Conservation (phyloP, 1,140 invertebrate species). For the Drosophila chauvacae region DNA sequence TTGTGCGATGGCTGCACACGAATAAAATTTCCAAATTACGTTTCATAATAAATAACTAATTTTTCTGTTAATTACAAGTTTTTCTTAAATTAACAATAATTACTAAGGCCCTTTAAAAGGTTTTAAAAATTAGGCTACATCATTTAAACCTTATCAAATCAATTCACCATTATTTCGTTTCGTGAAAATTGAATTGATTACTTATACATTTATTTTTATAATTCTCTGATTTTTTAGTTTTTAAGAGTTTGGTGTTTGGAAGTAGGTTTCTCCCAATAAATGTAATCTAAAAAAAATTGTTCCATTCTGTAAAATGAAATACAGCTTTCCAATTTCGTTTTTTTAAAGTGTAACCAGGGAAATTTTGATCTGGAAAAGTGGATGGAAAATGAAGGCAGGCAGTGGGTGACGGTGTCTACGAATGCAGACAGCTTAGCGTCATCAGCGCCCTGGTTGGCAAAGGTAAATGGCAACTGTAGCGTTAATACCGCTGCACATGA, state of each 20-base stretch:
- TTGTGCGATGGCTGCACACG: constrained; percentile 47
- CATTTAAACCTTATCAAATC: no score
- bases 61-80: no score
- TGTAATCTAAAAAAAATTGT: no score
- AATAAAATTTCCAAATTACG: neutral
- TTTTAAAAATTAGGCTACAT: neutral
- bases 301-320: neutral
- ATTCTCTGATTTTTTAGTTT: no score
- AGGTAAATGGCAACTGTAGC: constrained; percentile 63
- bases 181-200: neutral
- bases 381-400: constrained; percentile 6
- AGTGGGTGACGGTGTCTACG: constrained; percentile 39
- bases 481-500: constrained; percentile 72
- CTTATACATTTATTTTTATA: no score
- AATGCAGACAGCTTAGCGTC: constrained; percentile 68
- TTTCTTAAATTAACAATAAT: no score
- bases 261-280: no score
- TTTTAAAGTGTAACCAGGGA: neutral
- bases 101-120: neutral
- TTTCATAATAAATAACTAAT: neutral
- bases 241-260: no score
- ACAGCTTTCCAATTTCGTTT: neutral
- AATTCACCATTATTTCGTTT: neutral
- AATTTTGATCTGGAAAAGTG: constrained; percentile 3
- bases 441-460: constrained; percentile 43